Percentiles rank a stretch among this genome's conserved stretches.
Conservation (phyloP, 2,113 vertebrate species). For the Mionectes macconnelli region DNA sequence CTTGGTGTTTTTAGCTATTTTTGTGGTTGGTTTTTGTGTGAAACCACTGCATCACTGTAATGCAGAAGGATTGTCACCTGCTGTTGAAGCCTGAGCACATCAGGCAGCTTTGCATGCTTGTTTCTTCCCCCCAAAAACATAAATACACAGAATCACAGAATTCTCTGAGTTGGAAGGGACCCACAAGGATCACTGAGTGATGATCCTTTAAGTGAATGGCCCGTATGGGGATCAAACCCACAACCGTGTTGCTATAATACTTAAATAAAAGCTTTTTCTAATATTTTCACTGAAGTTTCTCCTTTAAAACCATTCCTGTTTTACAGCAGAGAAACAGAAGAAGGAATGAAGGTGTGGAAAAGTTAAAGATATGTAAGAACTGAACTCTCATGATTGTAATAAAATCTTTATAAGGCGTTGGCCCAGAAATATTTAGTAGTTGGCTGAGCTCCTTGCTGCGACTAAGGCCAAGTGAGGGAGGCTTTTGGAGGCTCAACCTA, state of each 20-base stretch:
- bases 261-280: not conserved
- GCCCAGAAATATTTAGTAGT: not conserved
- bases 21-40: not conserved
- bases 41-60: not conserved
- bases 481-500: not conserved
- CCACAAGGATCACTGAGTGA: too few species aligned
- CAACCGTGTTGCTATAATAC: too few species aligned
- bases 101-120: not conserved
- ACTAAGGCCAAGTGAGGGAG: not conserved
- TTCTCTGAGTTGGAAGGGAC: too few species aligned
- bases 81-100: not conserved
- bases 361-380: not conserved
- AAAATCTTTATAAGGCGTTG: not conserved
- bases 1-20: not conserved
- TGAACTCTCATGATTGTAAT: not conserved
- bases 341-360: fast-evolving
- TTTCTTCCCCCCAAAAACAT: not conserved
- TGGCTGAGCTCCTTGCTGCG: not conserved
- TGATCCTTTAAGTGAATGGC: too few species aligned
- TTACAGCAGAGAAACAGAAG: not conserved
- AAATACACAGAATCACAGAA: not conserved
- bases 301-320: not conserved
- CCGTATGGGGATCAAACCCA: too few species aligned
- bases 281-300: not conserved
- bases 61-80: not conserved